A percentile compares a stretch with the other conserved stretches of the same genome.
Evolutionary conservation across 2,113 vertebrate species (phyloP).

Genomic region (human (Homo sapiens)): GRCh38 chrX:148695501-148696000

Average conservation of each 20-base stretch:
- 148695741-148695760: conserved; percentile 80
- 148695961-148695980: neutral
- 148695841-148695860: neutral
- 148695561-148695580: conserved; percentile 88
- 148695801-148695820: conserved; percentile 48
- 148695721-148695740: conserved; percentile 82
- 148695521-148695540: conserved; percentile 93
- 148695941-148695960: neutral
- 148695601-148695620: conserved; percentile 92
- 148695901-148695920: neutral
- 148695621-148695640: conserved; percentile 88
- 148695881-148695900: neutral
- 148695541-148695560: conserved; percentile 90
- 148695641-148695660: conserved; percentile 89
- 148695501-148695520: conserved; percentile 92
- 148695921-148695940: neutral
- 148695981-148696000: neutral
- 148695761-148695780: conserved; percentile 72
- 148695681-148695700: conserved; percentile 90
- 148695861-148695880: neutral
- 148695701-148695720: conserved; percentile 86
- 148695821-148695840: conserved; percentile 33
- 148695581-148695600: conserved; percentile 92
- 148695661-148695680: conserved; percentile 89
- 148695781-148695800: conserved; percentile 53